Evolutionary conservation across 2,888 invertebrate species (phyloP), one percentile per base, ranked within the genome.

Genomic region (Papilio demoleus): DNA sequence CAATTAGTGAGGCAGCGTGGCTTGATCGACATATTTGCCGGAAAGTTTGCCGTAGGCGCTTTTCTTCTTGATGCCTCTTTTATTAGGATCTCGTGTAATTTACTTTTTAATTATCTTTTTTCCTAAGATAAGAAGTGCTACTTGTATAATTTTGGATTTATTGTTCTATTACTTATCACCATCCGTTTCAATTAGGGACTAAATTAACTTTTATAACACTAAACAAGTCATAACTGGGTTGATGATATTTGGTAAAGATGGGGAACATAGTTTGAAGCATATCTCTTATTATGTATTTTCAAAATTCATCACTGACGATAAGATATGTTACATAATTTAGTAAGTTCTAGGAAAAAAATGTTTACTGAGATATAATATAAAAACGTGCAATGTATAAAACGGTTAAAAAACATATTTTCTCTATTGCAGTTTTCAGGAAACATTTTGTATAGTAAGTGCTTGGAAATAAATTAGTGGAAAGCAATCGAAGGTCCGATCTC

Each of bases 1-100:
- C 58, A 65, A 58, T 65, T 65, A 58, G 65, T 34, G 58, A 58
- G n/a, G 40, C 58, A 34, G 58, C 65, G 65, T n/a, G 45, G 22
- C 58, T 34, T 58, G 19, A 40, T 58, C 56, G 65, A 65, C 58
- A 65, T 65, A 56, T 65, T 65, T 45, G 31, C 31, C 56, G 45
- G 58, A 58, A 65, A 58, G 56, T 65, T 58, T n/a, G 34, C 34
- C 45, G 19, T 11, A n/a, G 24, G 50, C 63, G n/a, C 65, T 45
- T 59, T 59, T 38, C 63, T 38, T 38, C 63, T 38, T 38, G 63
- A 36, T 50, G 36, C 36, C 50, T 64, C 63, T 22, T 50, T 47
- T 45, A 42, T 61, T 61, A 53, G 53, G 53, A 53, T 27, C 24
- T 53, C 53, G 53, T n/a, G 53, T 53, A 53, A 53, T 53, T 53